A percentile compares a stretch with the other conserved stretches of the same genome.
Conservation (phyloP, 1,140 invertebrate genomes). For the Drosophila burlai region DNA sequence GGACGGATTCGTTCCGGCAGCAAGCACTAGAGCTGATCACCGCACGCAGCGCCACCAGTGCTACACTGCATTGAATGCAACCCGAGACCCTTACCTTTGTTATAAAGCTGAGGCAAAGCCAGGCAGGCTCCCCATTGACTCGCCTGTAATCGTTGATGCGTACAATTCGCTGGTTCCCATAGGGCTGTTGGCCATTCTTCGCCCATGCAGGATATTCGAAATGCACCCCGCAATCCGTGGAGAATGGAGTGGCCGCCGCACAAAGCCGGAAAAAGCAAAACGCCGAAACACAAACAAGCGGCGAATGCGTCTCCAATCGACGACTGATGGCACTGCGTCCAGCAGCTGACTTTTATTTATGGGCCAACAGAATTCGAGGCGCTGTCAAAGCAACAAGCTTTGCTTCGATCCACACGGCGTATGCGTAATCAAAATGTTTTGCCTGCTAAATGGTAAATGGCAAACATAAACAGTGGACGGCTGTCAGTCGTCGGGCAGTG, state of each 20-base stretch:
- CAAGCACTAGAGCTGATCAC: conserved; percentile 22
- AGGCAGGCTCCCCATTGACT: not conserved
- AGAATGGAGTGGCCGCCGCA: not conserved
- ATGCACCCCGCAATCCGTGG: conserved; percentile 26
- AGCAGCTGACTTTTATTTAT: conserved; percentile 66
- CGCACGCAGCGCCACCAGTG: conserved; percentile 7
- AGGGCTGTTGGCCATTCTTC: not conserved
- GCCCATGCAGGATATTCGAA: conserved; percentile 23
- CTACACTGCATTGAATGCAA: conserved; percentile 24
- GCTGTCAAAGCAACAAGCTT: conserved; percentile 67
- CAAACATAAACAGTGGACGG: conserved; percentile 67
- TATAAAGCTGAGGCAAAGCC: conserved; percentile 9
- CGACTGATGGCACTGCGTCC: conserved; percentile 34
- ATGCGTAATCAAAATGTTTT: conserved; percentile 80
- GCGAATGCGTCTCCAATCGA: conserved; percentile 51
- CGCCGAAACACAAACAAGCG: conserved; percentile 45
- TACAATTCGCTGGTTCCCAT: conserved; percentile 21
- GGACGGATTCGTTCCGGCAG: not conserved
- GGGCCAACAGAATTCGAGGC: conserved; percentile 44
- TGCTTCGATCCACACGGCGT: conserved; percentile 58
- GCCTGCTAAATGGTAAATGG: conserved; percentile 68
- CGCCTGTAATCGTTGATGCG: conserved; percentile 34
- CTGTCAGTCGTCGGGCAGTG: conserved; percentile 6
- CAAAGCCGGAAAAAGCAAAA: conserved; percentile 26
- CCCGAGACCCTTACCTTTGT: conserved; percentile 20